A percentile compares a stretch with the other conserved stretches of the same genome.
These are phyloP conservation scores for Pseudeuparius sepicola DNA, from an alignment of 2,888 invertebrate species.

Conservation along the genomic window DNA sequence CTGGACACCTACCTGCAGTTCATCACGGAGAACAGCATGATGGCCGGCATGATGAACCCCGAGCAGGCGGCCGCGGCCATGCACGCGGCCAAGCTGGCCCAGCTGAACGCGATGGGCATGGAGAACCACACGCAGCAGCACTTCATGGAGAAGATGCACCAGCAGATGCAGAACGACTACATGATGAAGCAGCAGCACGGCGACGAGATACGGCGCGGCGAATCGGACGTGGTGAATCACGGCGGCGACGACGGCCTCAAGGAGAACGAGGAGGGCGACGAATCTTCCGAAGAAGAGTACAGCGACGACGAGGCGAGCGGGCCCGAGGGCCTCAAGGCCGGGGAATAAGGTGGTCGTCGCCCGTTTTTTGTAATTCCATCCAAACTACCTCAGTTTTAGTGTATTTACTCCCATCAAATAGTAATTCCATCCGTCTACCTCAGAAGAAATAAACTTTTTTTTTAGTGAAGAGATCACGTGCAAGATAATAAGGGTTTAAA, in stretches of 20 bases:
- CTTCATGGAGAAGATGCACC: constrained; percentile 45
- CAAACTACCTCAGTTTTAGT: constrained; percentile 55
- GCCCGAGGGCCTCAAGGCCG: constrained; percentile 41
- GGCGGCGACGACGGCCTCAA: constrained; percentile 35
- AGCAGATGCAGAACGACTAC: constrained; percentile 48
- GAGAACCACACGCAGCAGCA: constrained; percentile 46
- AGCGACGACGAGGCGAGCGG: constrained; percentile 42
- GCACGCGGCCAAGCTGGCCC: constrained; percentile 69
- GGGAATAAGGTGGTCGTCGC: constrained; percentile 21
- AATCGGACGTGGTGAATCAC: constrained; percentile 48
- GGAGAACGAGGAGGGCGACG: constrained; percentile 38
- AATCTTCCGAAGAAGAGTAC: constrained; percentile 46
- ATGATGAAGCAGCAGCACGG: constrained; percentile 42
- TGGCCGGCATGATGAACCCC: constrained; percentile 46
- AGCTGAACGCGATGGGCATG: constrained; percentile 56
- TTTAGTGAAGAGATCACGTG: constrained; percentile 32
- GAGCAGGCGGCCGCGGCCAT: constrained; percentile 62
- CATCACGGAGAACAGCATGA: constrained; percentile 73
- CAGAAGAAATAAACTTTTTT: constrained; percentile 23
- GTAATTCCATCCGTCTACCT: constrained; percentile 42
- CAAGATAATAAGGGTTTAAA: constrained; percentile 40
- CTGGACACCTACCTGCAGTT: constrained; percentile 82
- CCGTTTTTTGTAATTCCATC: constrained; percentile 50
- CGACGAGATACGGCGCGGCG: constrained; percentile 39
- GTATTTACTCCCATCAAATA: too few relatives aligned